These are phyloP conservation scores for Oligia latruncula DNA, from an alignment of 2,888 invertebrate species.

Conservation along the genomic window DNA sequence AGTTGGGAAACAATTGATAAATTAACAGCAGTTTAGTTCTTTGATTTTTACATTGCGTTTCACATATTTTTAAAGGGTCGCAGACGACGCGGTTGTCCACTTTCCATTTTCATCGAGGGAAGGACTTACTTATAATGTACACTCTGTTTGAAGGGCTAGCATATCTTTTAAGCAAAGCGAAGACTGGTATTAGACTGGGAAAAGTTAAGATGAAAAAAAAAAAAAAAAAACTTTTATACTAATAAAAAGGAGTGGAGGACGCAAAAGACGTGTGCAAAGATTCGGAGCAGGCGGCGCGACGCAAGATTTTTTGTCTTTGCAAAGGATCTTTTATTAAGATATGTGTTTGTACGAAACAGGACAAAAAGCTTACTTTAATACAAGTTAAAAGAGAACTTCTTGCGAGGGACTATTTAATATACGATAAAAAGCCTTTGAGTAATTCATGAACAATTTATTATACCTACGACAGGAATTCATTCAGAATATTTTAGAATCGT, in stretches of 20 bases:
- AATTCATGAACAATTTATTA: constrained; percentile 52
- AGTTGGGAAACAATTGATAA: constrained; percentile 36
- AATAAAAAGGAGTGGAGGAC: constrained; percentile 58
- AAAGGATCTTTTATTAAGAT: constrained; percentile 61
- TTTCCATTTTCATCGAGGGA: background rate
- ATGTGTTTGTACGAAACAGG: constrained; percentile 61
- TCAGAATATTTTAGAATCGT: constrained; percentile 41
- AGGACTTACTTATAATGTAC: background rate
- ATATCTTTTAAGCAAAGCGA: constrained; percentile 25
- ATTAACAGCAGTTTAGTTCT: background rate
- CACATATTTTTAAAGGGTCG: background rate
- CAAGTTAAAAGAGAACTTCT: constrained; percentile 54
- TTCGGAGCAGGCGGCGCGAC: constrained; percentile 49
- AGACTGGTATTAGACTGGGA: constrained; percentile 23
- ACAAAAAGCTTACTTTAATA: constrained; percentile 53
- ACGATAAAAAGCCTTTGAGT: constrained; percentile 51
- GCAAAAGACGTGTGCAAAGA: constrained; percentile 56
- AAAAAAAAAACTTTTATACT: constrained; percentile 44
- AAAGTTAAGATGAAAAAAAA: constrained; percentile 40
- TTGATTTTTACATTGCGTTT: background rate
- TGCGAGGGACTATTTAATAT: constrained; percentile 53
- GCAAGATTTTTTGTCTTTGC: constrained; percentile 54
- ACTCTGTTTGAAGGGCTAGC: background rate
- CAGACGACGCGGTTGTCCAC: background rate
- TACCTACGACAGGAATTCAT: constrained; percentile 43